Evolutionary conservation across 2,797 vertebrate species (phyloP).

Genomic region (Diglossa cyanea): DNA sequence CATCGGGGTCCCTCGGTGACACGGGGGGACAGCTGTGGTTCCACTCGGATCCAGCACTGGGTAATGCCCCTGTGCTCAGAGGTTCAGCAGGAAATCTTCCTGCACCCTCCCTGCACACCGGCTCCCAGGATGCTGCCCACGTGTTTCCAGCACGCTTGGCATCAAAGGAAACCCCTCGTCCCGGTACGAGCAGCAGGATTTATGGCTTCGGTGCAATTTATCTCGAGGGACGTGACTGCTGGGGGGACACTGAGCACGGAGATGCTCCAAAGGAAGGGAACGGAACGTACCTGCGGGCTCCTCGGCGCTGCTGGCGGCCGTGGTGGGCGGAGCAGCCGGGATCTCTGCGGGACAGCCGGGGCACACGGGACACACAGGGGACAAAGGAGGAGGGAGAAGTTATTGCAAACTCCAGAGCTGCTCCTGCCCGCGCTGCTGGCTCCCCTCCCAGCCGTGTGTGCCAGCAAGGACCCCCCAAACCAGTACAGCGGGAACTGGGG

Average conservation of each 20-base stretch:
- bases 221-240: accelerated
- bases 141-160: neutral
- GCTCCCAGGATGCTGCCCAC: accelerated
- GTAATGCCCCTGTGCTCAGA: too few relatives aligned
- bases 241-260: neutral
- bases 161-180: neutral
- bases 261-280: neutral
- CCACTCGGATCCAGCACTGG: neutral
- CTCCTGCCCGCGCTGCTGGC: neutral
- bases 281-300: constrained; percentile 86
- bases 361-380: neutral
- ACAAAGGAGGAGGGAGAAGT: neutral
- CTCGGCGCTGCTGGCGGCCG: constrained; percentile 87
- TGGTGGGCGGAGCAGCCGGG: constrained; percentile 87
- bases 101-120: neutral
- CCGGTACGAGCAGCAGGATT: neutral
- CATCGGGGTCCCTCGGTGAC: accelerated
- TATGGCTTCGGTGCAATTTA: neutral
- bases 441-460: neutral
- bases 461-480: neutral
- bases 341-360: constrained; percentile 80
- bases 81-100: neutral
- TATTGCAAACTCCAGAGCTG: neutral
- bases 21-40: accelerated
- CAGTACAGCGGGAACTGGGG: neutral